These are phyloP conservation scores for Sinonovacula constricta DNA, from an alignment of 1,140 invertebrate genomes.

Conservation along the genomic window DNA sequence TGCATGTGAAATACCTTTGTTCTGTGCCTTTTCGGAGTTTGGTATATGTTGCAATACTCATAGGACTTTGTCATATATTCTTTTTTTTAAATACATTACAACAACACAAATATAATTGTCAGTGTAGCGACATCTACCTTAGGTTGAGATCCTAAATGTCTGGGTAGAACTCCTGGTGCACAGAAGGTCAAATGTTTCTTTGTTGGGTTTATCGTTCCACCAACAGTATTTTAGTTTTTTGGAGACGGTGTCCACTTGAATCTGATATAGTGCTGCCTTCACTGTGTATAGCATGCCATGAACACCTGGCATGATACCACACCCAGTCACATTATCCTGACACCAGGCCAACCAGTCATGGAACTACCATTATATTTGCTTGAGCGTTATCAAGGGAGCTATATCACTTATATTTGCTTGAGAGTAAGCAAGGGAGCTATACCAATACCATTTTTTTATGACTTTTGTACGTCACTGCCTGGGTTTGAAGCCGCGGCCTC, in stretches of 20 bases:
- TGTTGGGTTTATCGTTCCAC: too few species aligned
- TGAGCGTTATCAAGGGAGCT: conserved; percentile 15
- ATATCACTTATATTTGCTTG: conserved; percentile 2
- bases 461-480: background rate
- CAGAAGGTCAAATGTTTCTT: too few species aligned
- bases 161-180: too few species aligned
- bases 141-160: too few species aligned
- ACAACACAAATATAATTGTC: too few species aligned
- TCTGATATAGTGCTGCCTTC: background rate
- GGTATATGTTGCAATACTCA: too few species aligned
- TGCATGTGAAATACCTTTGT: too few species aligned
- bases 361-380: background rate
- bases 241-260: background rate
- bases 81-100: too few species aligned
- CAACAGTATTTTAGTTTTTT: too few species aligned
- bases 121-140: too few species aligned
- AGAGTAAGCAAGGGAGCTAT: conserved; percentile 7
- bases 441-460: conserved; percentile 13
- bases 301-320: background rate
- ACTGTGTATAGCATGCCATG: background rate
- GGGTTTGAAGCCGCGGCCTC: background rate
- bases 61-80: too few species aligned
- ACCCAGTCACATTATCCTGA: background rate
- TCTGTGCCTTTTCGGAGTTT: too few species aligned
- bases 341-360: background rate